Evolutionary conservation across 2,888 invertebrate genomes (phyloP).

Genomic region (Mythimna ferrago): DNA sequence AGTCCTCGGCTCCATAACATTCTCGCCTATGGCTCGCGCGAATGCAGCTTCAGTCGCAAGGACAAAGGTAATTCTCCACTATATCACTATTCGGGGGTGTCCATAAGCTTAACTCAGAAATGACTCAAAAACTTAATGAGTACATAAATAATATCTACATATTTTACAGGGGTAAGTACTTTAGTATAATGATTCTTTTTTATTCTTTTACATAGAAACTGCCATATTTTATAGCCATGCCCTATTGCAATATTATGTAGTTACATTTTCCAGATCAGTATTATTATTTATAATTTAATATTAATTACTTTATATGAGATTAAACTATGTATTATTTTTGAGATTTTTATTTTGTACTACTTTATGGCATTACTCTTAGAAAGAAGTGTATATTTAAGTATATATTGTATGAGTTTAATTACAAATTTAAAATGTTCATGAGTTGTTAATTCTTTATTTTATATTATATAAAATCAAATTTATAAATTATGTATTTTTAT

Average conservation of each 20-base stretch:
- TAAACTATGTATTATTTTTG: background rate
- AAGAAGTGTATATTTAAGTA: slow-evolving; percentile 16
- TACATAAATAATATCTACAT: background rate
- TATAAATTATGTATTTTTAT: slow-evolving; percentile 22
- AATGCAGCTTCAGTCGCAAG: too few relatives aligned
- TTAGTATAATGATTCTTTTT: background rate
- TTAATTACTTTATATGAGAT: background rate
- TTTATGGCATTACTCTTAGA: background rate
- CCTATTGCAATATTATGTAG: background rate
- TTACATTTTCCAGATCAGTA: slow-evolving; percentile 37
- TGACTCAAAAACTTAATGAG: background rate
- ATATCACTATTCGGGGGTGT: background rate
- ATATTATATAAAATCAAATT: slow-evolving; percentile 9
- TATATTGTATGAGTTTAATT: slow-evolving; percentile 3
- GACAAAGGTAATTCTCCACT: too few relatives aligned
- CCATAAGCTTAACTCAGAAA: background rate
- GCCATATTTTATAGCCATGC: background rate
- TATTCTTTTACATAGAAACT: background rate
- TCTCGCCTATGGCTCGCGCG: too few relatives aligned
- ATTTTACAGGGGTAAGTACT: background rate
- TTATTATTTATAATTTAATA: slow-evolving; percentile 27
- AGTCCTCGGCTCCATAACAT: too few relatives aligned
- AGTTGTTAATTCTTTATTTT: slow-evolving; percentile 26
- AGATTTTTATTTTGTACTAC: background rate
- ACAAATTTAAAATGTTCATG: background rate